Conservation (phyloP, 2,113 vertebrate species). For the Cryptotis parvus region DNA sequence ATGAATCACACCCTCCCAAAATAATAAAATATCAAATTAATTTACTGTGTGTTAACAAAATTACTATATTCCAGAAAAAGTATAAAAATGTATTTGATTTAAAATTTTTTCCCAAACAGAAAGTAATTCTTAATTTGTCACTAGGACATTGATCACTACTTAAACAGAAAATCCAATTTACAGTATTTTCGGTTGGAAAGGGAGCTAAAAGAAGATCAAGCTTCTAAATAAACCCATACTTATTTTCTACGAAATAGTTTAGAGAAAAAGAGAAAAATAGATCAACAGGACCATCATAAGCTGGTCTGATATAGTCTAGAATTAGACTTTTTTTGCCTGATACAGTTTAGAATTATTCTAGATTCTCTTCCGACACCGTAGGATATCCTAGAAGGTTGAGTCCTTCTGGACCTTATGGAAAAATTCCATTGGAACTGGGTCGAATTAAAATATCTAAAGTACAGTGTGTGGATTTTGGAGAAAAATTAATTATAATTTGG, state of each 20-base stretch:
- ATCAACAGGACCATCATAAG: not conserved
- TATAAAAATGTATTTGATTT: not conserved
- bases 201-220: not conserved
- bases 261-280: not conserved
- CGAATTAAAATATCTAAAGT: not conserved
- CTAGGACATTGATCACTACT: not conserved
- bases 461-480: not conserved
- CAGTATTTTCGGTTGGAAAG: not conserved
- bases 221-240: not conserved
- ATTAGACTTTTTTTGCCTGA: not conserved
- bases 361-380: not conserved
- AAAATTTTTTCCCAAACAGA: not conserved
- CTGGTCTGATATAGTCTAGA: too few relatives aligned
- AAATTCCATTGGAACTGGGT: not conserved
- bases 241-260: not conserved
- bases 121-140: not conserved
- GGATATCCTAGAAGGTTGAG: not conserved
- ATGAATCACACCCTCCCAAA: too few relatives aligned
- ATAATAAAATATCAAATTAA: too few relatives aligned
- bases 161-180: conserved; percentile 2
- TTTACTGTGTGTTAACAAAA: conserved; percentile 8
- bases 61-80: not conserved
- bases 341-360: not conserved
- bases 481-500: not conserved
- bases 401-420: not conserved